Percentiles rank a stretch among this genome's conserved stretches.
These are phyloP conservation scores for Aulostomus chinensis DNA, from an alignment of 2,797 vertebrate species.

Conservation along the genomic window DNA sequence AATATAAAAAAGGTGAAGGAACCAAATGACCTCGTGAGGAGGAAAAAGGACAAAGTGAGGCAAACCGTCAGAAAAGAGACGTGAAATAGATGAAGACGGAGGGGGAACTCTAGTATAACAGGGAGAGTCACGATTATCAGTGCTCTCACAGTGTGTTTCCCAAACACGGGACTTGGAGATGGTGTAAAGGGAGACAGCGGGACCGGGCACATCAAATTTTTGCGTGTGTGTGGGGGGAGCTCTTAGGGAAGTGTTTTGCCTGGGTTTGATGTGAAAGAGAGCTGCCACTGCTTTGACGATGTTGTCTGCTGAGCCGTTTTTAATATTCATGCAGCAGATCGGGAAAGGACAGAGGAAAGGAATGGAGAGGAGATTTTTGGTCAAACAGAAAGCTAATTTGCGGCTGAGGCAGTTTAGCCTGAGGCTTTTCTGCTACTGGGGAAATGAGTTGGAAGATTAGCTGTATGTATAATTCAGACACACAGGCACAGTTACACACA, in stretches of 20 bases:
- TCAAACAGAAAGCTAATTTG: conserved; percentile 82
- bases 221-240: conserved; percentile 19
- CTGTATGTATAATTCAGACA: conserved; percentile 77
- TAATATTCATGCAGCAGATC: conserved; percentile 77
- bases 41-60: conserved; percentile 60
- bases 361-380: conserved; percentile 70
- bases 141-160: conserved; percentile 57
- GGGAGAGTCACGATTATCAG: conserved; percentile 60
- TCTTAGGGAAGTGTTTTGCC: conserved; percentile 53
- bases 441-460: conserved; percentile 80
- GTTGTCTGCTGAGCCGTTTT: conserved; percentile 67
- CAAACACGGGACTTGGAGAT: conserved; percentile 63
- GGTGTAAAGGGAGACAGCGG: conserved; percentile 41
- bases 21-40: conserved; percentile 46
- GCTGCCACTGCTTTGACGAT: conserved; percentile 67
- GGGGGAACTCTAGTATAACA: conserved; percentile 39
- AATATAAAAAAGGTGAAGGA: conserved; percentile 36
- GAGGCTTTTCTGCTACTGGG: conserved; percentile 73
- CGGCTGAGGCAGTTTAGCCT: conserved; percentile 72
- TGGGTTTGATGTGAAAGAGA: conserved; percentile 69
- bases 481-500: conserved; percentile 19
- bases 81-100: conserved; percentile 27
- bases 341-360: conserved; percentile 53
- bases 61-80: conserved; percentile 32
- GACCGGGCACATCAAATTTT: conserved; percentile 66